phyloP scores from a whole-genome alignment of 2,113 vertebrate genomes.

The Gambusia affinis region DNA sequence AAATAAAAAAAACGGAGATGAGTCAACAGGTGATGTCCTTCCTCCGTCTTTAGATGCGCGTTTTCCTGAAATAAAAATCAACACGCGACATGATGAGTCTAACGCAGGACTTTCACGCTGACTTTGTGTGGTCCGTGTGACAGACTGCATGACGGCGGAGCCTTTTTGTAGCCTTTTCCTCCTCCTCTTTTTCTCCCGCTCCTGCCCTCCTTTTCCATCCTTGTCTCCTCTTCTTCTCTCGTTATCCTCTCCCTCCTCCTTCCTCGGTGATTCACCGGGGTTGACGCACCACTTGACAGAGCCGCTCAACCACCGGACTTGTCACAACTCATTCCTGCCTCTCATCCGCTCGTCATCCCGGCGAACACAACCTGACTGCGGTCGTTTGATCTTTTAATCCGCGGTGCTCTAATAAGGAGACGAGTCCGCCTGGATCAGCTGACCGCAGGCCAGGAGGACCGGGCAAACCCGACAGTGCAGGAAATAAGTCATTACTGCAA shows the following conservation, averaged over 20 bases:
- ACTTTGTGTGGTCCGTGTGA: constrained; percentile 75
- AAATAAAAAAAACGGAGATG: background rate
- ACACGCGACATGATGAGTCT: no score
- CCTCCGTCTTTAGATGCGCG: background rate
- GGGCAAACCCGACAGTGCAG: constrained; percentile 1
- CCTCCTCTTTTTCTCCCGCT: constrained; percentile 35
- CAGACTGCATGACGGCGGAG: constrained; percentile 75
- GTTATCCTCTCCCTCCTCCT: constrained; percentile 61
- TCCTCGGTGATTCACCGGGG: constrained; percentile 75
- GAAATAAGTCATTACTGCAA: constrained; percentile 13
- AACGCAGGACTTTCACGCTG: constrained; percentile 28
- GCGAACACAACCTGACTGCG: constrained; percentile 19
- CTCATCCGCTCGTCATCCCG: constrained; percentile 35
- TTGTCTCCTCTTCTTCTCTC: constrained; percentile 28
- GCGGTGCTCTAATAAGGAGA: constrained; percentile 34
- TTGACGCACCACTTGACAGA: constrained; percentile 73
- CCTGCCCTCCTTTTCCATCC: constrained; percentile 61
- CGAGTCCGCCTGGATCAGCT: constrained; percentile 24
- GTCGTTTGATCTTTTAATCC: constrained; percentile 69
- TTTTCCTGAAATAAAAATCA: background rate
- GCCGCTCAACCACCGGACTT: constrained; percentile 73
- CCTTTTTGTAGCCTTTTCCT: constrained; percentile 73
- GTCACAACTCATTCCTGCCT: constrained; percentile 69
- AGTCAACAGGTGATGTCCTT: constrained; percentile 34
- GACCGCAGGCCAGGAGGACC: constrained; percentile 27